These are phyloP conservation scores for Epicauta chinensis DNA, from an alignment of 1,140 invertebrate species.

Conservation along the genomic window DNA sequence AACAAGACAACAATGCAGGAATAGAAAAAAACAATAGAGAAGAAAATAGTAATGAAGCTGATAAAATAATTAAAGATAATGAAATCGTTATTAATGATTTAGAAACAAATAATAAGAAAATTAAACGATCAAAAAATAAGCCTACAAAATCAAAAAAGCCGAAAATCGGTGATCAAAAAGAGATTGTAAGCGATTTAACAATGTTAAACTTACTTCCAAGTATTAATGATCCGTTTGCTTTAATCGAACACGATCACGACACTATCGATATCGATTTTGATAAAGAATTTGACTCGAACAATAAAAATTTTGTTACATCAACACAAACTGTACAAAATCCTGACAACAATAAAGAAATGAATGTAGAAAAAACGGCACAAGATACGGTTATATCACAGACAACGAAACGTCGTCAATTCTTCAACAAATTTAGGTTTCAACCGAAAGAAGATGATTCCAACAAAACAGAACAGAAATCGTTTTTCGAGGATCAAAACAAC, in stretches of 20 bases:
- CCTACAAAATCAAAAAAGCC: not conserved
- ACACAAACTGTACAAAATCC: not conserved
- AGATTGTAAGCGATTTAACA: slow-evolving; percentile 9
- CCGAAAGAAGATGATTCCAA: not conserved
- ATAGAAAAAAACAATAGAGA: no score
- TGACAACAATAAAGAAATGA: not conserved
- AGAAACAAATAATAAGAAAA: not conserved
- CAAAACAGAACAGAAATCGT: not conserved
- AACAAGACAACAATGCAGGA: no score
- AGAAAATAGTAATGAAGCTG: no score
- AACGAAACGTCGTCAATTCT: not conserved
- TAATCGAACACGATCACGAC: not conserved
- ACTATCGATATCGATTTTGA: no score
- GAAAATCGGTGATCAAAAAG: not conserved
- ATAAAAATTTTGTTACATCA: no score
- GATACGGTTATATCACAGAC: not conserved
- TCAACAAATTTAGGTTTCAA: slow-evolving; percentile 5
- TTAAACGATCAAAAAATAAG: not conserved
- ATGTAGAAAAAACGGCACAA: not conserved
- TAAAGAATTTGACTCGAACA: no score
- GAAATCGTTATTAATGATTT: no score
- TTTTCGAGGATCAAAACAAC: slow-evolving; percentile 1
- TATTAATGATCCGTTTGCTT: slow-evolving; percentile 26
- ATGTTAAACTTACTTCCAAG: slow-evolving; percentile 22
- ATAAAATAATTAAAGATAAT: no score